Evolutionary conservation across 2,888 invertebrate genomes (phyloP), one percentile per base, ranked within the genome.

Genomic region (Aspidiotus rigidus): DNA sequence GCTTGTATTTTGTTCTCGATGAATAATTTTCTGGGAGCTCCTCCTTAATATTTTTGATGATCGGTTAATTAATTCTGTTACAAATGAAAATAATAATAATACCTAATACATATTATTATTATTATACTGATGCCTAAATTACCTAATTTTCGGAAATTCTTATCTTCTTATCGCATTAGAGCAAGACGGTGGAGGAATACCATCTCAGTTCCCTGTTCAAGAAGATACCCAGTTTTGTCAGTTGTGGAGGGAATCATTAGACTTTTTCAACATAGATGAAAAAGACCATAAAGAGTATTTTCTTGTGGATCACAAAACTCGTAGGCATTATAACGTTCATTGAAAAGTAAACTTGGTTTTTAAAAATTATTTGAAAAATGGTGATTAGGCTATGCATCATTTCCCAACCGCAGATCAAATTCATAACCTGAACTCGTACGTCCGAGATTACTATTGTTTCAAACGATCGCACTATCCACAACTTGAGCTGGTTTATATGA

Each of bases 401-500:
- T 28, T 28, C 5, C 5, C 28, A 28, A 28, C 28, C 28, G 28
- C 78, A 97, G 97, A 90, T 79, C 93, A 96, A 84, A 96, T 99
- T 76, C 93, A 97, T 77, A 96, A 96, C 78, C 89, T 95, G 0
- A 88, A 89, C 73, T 89, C 93, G 70, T 98, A 95, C 78, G 98
- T 99, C 0, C 84, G 99, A 56, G 99, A 99, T 77, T 90, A 86
- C 77, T 94, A 94, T 78, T 93, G 93, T 80, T 94, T 93, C 81
- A 94, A 95, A 77, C 85, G 99, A 13, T 95, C 97, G 0, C 95
- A 97, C 77, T 98, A 99, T 79, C 99, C 99, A 0, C 98, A 99
- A 77, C 81, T 99, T 59, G 92, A 93, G 71, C 80, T 99, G 71
- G 88, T 96, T 7, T 88, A 93, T 75, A 92, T 98, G 92, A 88